A percentile compares a stretch with the other conserved stretches of the same genome.
phyloP scores from a whole-genome alignment of 1,140 invertebrate genomes.

The Drosophila watanabei region DNA sequence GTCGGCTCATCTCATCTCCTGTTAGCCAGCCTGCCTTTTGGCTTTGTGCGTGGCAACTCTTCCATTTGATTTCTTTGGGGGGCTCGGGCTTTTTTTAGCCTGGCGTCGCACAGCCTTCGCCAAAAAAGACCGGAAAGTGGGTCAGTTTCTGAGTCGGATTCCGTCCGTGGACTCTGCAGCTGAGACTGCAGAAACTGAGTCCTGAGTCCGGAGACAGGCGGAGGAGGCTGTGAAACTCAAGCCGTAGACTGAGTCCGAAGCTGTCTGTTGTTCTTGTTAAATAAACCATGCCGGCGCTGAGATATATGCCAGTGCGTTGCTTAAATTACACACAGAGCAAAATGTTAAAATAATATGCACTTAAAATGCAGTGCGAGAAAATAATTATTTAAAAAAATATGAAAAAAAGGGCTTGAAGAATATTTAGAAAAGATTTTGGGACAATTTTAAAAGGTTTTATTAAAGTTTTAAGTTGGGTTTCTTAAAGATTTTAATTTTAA shows the following conservation, averaged over 20 bases:
- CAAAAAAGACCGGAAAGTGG: conserved; percentile 68
- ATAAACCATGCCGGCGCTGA: conserved; percentile 68
- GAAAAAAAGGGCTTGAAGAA: too few species aligned
- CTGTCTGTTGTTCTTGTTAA: conserved; percentile 76
- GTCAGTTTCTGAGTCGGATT: conserved; percentile 60
- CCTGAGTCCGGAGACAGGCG: not conserved
- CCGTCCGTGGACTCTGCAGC: conserved; percentile 18
- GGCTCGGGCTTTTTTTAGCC: conserved; percentile 29
- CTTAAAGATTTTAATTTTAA: not conserved
- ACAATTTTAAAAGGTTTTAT: too few species aligned
- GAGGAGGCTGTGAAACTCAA: conserved; percentile 20
- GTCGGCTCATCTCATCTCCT: conserved; percentile 26
- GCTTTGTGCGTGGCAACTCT: conserved; percentile 65
- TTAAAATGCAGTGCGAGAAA: not conserved
- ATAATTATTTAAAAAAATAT: not conserved
- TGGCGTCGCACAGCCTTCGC: conserved; percentile 47
- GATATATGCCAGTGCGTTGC: conserved; percentile 16
- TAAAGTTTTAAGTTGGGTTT: too few species aligned
- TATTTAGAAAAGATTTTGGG: too few species aligned
- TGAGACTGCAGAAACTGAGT: conserved; percentile 24
- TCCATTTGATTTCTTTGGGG: conserved; percentile 80
- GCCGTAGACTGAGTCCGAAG: conserved; percentile 15
- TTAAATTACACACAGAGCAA: conserved; percentile 23
- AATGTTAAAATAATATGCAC: conserved; percentile 19
- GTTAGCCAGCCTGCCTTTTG: conserved; percentile 8